These are phyloP conservation scores for Origma solitaria DNA, from an alignment of 2,113 vertebrate species.

Conservation along the genomic window DNA sequence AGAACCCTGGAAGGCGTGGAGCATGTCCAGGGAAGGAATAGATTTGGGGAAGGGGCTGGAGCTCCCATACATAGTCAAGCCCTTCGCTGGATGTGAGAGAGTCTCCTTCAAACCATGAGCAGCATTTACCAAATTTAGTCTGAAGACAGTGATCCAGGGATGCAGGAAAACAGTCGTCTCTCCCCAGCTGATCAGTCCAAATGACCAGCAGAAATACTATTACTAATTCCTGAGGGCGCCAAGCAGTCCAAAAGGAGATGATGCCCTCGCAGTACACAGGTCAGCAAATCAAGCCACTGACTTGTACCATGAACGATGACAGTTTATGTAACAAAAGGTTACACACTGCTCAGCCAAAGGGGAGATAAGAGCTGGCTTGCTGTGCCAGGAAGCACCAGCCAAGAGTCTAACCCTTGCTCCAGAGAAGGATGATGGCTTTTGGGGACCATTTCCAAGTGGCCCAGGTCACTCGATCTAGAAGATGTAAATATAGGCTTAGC, in stretches of 20 bases:
- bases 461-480: background rate
- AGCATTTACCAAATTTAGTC: background rate
- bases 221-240: background rate
- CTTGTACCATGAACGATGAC: accelerated
- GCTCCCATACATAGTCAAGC: background rate
- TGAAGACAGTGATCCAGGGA: background rate
- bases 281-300: background rate
- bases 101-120: background rate
- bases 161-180: background rate
- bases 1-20: no score
- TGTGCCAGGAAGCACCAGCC: background rate
- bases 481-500: background rate
- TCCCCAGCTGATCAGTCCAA: background rate
- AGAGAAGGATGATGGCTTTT: background rate
- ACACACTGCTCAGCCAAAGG: background rate
- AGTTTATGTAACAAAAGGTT: background rate
- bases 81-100: accelerated
- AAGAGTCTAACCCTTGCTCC: background rate
- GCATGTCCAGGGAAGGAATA: accelerated
- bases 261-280: background rate
- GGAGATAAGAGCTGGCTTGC: background rate
- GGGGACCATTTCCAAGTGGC: background rate
- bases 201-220: background rate
- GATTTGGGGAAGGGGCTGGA: background rate
- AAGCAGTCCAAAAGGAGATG: background rate